These are phyloP conservation scores for Stratiolaelaps scimitus DNA, from an alignment of 1,140 invertebrate species.

Conservation along the genomic window DNA sequence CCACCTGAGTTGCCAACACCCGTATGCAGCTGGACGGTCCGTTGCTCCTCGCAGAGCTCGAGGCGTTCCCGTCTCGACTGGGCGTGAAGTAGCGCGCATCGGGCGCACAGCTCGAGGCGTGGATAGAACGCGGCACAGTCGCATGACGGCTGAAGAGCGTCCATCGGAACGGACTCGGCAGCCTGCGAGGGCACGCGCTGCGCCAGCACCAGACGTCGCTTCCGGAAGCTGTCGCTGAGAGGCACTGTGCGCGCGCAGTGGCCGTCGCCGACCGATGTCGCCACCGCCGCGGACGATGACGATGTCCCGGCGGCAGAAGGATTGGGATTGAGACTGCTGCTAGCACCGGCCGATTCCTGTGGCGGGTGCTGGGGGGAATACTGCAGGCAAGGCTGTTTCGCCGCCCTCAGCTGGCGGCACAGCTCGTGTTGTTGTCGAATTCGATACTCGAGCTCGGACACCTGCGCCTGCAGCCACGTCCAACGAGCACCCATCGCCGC, in stretches of 20 bases:
- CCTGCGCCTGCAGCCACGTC: constrained; percentile 80
- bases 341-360: constrained; percentile 25
- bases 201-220: constrained; percentile 16
- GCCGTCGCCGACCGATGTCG: constrained; percentile 26
- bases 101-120: constrained; percentile 3
- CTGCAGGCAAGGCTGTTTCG: constrained; percentile 41
- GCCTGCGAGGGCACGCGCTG: neutral
- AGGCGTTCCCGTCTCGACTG: constrained; percentile 18
- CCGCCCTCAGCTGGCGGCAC: constrained; percentile 45
- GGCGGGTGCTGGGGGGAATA: constrained; percentile 36
- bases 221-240: constrained; percentile 10
- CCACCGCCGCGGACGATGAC: constrained; percentile 19
- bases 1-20: too few species aligned
- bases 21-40: neutral
- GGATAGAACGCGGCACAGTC: constrained; percentile 11
- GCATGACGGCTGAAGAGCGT: constrained; percentile 8
- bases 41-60: constrained; percentile 15
- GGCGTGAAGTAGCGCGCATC: constrained; percentile 11
- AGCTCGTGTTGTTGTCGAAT: constrained; percentile 76
- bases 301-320: too few species aligned
- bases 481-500: constrained; percentile 68
- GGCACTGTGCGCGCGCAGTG: constrained; percentile 24
- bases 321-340: too few species aligned
- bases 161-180: constrained; percentile 16
- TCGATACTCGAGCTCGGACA: constrained; percentile 77